Conservation (phyloP, 2,113 vertebrate species). For the Nerophis ophidion region DNA sequence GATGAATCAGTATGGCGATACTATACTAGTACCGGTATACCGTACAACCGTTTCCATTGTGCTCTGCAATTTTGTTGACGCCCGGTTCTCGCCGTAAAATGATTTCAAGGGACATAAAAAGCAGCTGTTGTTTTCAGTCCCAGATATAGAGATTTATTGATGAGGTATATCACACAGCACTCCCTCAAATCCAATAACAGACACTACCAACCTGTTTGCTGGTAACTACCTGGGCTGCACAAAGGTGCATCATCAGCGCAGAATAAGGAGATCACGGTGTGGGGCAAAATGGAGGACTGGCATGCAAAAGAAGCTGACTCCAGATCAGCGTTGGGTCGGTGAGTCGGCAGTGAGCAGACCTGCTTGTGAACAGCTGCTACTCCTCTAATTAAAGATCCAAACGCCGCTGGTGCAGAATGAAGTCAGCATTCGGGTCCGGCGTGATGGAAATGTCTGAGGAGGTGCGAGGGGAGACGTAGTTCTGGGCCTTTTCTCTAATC, state of each 20-base stretch:
- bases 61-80: no score
- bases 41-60: no score
- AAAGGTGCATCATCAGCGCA: neutral
- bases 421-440: constrained; percentile 45
- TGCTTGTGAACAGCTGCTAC: constrained; percentile 60
- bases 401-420: constrained; percentile 52
- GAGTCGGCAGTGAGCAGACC: constrained; percentile 32
- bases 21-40: no score
- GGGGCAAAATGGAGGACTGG: constrained; percentile 27
- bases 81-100: no score
- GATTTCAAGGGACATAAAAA: no score
- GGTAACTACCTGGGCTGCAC: neutral
- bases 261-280: neutral
- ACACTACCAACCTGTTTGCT: neutral
- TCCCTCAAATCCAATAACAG: no score
- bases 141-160: no score
- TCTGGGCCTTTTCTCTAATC: neutral
- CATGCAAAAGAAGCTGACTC: constrained; percentile 19
- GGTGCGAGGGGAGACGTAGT: constrained; percentile 20
- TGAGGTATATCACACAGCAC: no score
- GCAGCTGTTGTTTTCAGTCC: no score
- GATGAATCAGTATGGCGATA: no score
- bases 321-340: constrained; percentile 18
- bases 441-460: constrained; percentile 38
- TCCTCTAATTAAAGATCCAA: constrained; percentile 61